Base-by-base conservation (phyloP, 2,888 invertebrate genomes). In the Rotaria socialis region DNA sequence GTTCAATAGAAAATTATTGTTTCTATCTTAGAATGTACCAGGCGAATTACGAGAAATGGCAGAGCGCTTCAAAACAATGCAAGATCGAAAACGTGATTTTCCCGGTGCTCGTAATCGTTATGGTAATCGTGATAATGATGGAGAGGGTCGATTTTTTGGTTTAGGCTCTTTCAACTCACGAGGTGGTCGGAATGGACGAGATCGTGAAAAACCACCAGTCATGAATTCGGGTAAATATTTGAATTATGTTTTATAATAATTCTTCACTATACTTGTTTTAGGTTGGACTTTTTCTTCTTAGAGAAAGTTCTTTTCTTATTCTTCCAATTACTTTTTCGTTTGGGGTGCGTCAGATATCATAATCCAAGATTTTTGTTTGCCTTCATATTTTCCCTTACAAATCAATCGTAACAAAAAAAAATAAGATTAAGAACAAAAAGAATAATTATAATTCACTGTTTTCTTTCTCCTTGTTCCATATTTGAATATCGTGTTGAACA, bases 11-110 rank as follows among this genome's bases (percentile, higher is more conserved):
- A 11, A 4, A 2, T 8, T 43, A 22, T 80, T 10, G 10, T 24
- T n/a, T 14, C 11, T 47, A 8, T 80, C 14, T 80, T 80, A 80
- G 80, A 47, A 55, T 52, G 86, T 86, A 35, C 86, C 86, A 19
- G 41, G 75, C 24, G 84, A 58, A 80, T 41, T 86, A 41, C n/a
- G 80, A 1, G 58, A 75, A 22, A 86, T 86, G 86, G 86, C 86
- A 0, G 60, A 85, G 0, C 75, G 86, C 41, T 86, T 56, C 41
- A 43, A 74, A 35, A 75, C 60, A 52, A 60, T 84, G n/a, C 75
- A 60, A 85, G 85, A 56, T 0, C 19, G 74, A 47, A 85, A 86
- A 86, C 67, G 85, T 47, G 85, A 74, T 43, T 75, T 75, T 19
- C 55, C 55, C 10, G 74, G 67, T 35, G 75, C 84, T 52, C 41